A percentile compares a stretch with the other conserved stretches of the same genome.
Evolutionary conservation across 2,113 vertebrate species (phyloP).

Genomic region (Natator depressus): DNA sequence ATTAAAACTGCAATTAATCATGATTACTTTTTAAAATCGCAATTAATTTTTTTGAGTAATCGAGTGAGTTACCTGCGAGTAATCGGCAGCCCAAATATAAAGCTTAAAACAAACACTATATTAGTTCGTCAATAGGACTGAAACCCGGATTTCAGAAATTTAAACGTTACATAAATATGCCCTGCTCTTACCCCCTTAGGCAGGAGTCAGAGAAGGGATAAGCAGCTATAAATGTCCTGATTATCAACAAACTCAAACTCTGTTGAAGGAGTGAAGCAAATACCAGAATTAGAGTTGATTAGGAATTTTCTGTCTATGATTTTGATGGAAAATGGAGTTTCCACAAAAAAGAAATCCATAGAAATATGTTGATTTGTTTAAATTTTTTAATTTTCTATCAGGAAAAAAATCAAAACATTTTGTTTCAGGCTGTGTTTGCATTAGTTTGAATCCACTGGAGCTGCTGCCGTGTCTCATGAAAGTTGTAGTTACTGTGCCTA

Average conservation of each 20-base stretch:
- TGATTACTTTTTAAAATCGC: too few species aligned
- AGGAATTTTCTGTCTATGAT: background rate
- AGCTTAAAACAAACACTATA: background rate
- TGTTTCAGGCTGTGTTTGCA: rapidly evolving
- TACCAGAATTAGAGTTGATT: background rate
- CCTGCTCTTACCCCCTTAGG: background rate
- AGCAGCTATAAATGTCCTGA: background rate
- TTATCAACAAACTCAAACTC: background rate
- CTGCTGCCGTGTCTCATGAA: background rate
- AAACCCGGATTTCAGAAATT: conserved; percentile 8
- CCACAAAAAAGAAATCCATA: background rate
- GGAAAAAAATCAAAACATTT: background rate
- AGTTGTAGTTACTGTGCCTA: background rate
- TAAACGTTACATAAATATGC: background rate
- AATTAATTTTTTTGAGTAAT: too few species aligned
- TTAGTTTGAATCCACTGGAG: background rate
- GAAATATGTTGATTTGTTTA: background rate
- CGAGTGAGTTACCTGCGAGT: too few species aligned
- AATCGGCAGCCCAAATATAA: too few species aligned
- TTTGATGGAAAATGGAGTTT: background rate
- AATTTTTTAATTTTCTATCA: background rate
- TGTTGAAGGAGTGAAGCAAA: background rate
- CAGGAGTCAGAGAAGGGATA: background rate
- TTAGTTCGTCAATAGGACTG: background rate
- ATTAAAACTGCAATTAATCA: too few species aligned